A percentile compares a stretch with the other conserved stretches of the same genome.
Evolutionary conservation across 2,797 vertebrate species (phyloP).

Genomic region (Hozukius guyotensis): DNA sequence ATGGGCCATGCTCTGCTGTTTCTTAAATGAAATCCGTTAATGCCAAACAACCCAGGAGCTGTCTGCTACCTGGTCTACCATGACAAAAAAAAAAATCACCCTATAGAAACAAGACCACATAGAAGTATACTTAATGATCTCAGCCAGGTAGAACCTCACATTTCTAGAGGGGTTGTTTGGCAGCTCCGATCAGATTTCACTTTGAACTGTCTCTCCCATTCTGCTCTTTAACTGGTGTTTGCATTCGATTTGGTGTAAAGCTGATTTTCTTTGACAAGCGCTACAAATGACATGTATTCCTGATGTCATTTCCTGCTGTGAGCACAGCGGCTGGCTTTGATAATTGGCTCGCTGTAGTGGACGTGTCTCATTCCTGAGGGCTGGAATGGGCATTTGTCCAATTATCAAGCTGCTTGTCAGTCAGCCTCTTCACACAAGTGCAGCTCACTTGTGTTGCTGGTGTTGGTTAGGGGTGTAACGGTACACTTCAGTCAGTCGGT

Average conservation of each 20-base stretch:
- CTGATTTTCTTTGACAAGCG: constrained; percentile 75
- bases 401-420: constrained; percentile 83
- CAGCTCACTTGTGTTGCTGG: constrained; percentile 72
- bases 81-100: not conserved
- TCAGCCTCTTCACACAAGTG: constrained; percentile 75
- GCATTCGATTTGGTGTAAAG: constrained; percentile 70
- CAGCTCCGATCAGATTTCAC: constrained; percentile 73
- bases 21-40: constrained; percentile 70
- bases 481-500: constrained; percentile 25
- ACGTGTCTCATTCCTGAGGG: constrained; percentile 69
- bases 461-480: constrained; percentile 70
- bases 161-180: constrained; percentile 67
- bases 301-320: constrained; percentile 81
- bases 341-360: constrained; percentile 77
- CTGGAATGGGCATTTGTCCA: constrained; percentile 74
- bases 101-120: not conserved
- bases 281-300: constrained; percentile 75
- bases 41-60: constrained; percentile 70
- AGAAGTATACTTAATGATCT: constrained; percentile 7
- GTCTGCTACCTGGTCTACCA: not conserved
- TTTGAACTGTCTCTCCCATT: constrained; percentile 62
- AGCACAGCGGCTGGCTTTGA: constrained; percentile 73
- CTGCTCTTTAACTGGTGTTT: constrained; percentile 75
- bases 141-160: constrained; percentile 8
- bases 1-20: constrained; percentile 64